Base-by-base conservation (phyloP, 2,113 vertebrate species). In the Macquaria ambigua region DNA sequence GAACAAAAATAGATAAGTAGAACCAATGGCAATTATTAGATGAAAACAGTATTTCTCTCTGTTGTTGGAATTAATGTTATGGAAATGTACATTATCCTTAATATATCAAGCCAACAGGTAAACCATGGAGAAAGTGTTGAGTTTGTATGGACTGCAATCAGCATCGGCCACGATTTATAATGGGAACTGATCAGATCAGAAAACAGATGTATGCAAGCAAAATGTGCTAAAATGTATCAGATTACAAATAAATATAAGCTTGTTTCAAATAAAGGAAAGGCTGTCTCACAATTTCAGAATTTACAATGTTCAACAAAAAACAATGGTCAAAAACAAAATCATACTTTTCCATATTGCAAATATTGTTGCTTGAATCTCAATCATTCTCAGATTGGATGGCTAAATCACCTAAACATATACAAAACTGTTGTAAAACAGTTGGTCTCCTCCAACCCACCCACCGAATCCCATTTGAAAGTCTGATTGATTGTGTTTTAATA, bases 401-500 rank as follows among this genome's bases (percentile, higher is more conserved):
- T 37, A 72, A 83, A 48, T 76, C 70, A 43, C 25, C 74, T 43
- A 69, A 85, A 88, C 67, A 67, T 82, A 78, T 48, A 72, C 34
- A 78, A 43, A 83, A 53, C 50, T 18, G 48, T 67, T 31, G 3
- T 56, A 74, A 70, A 85, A 82, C 84, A 82, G 86, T 87, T 74
- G 43, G 41, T 62, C 53, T 70, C 43, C 62, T 41, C 20, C 67
- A n/a, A 25, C 79, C 62, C 82, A 73, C 84, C 79, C 86, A 74
- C 81, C 43, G 43, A 73, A 66, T 84, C 81, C 67, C 72, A 46
- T 62, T 64, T 91, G 79, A 88, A 91, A 86, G 83, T 84, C 89
- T 92, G 92, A 94, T 92, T 93, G 90, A 93, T 89, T 80, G 84
- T 84, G 77, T 88, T 93, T 93, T 91, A 92, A 90, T 88, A 93